Base-by-base conservation (phyloP, 1,140 invertebrate species). In the Caenorhabditis remanei region DNA sequence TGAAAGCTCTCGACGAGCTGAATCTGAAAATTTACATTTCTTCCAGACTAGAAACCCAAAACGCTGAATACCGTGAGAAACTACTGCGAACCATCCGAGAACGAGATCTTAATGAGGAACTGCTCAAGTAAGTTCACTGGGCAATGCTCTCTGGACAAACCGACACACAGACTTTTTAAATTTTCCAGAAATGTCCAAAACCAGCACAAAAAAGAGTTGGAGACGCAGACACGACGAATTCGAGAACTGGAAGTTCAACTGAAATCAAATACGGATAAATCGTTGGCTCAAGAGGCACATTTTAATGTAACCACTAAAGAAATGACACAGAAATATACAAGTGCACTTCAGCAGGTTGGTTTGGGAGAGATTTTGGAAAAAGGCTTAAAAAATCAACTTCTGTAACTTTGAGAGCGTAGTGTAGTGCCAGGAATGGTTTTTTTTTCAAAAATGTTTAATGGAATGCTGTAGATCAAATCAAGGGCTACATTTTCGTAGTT, bases 51-150 rank as follows among this genome's bases (percentile, higher is more conserved):
- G 85, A 87, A 75, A n/a, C 85, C 13, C 84, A 88, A 75, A 87
- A 87, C 32, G 56, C 67, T 9, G 87, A 88, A 53, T 88, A 88
- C 53, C 53, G 87, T n/a, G 87, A 88, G n/a, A 85, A 86, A 24
- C 58, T 88, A 19, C 16, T 88, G 40, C 46, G 82, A 58, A 84
- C 87, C 11, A 79, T 88, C 9, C 21, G 87, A 46, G 87, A 88
- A 65, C 24, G 87, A 9, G 87, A 88, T 83, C 41, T 83, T 11
- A 86, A 67, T 71, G 87, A 88, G 4, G 87, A 88, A 48, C 21
- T 58, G 21, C 7, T 86, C 46, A 86, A 83, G 71, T 79, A 50
- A 50, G 71, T 5, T 32, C 2, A 32, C 32, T 0, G 32, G n/a
- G n/a, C n/a, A n/a, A n/a, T 32, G 2, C 1, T 32, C 32, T 1